phyloP scores from a whole-genome alignment of 2,888 invertebrate genomes.

The Synanthedon formicaeformis region DNA sequence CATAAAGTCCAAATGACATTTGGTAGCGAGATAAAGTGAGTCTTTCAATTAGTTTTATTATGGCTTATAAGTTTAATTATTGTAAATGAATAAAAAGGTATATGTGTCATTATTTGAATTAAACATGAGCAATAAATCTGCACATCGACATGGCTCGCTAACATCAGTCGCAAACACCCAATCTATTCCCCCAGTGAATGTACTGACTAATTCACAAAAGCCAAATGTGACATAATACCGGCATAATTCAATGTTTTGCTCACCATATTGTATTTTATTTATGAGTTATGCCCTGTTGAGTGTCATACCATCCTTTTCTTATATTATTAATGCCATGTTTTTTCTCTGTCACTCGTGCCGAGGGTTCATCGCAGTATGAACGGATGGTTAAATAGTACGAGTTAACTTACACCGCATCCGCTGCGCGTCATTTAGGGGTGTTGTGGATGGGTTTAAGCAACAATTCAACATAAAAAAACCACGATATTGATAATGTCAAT shows the following conservation, averaged over 20 bases:
- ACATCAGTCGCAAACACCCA: conserved; percentile 46
- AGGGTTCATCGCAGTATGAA: conserved; percentile 60
- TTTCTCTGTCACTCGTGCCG: conserved; percentile 30
- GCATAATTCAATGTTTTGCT: conserved; percentile 72
- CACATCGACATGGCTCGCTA: conserved; percentile 23
- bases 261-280: conserved; percentile 73
- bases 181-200: conserved; percentile 45
- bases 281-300: conserved; percentile 65
- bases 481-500: no score
- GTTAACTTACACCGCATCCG: conserved; percentile 67
- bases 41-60: conserved; percentile 1
- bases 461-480: no score
- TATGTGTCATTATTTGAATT: conserved; percentile 29
- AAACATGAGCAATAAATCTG: conserved; percentile 12
- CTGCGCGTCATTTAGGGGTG: conserved; percentile 62
- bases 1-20: no score
- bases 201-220: conserved; percentile 66
- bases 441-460: conserved; percentile 33
- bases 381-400: conserved; percentile 68
- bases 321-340: conserved; percentile 15
- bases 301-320: conserved; percentile 32
- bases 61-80: not conserved
- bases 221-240: conserved; percentile 71
- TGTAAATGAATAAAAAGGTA: conserved; percentile 2
- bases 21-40: no score